Evolutionary conservation across 1,140 invertebrate genomes (phyloP).

Genomic region (Drosophila pallidifrons): DNA sequence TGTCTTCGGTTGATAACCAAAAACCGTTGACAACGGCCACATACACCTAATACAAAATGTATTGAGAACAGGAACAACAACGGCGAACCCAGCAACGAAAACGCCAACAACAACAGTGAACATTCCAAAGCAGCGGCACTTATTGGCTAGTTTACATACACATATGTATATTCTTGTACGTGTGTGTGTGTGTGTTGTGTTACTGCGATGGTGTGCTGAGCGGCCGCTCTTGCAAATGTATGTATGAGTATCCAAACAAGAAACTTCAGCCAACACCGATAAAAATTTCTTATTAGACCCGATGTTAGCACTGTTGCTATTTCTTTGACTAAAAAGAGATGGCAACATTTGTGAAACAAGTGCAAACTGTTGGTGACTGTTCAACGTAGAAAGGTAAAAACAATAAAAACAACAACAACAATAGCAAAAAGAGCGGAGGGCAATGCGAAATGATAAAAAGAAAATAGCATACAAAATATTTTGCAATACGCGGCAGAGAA

Average conservation of each 20-base stretch:
- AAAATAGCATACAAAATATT: conserved; percentile 53
- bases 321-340: conserved; percentile 57
- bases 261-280: conserved; percentile 66
- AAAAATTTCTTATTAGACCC: conserved; percentile 67
- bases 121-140: conserved; percentile 58
- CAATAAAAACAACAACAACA: conserved; percentile 15
- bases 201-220: conserved; percentile 18
- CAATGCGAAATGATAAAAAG: conserved; percentile 45
- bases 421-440: conserved; percentile 32
- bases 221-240: conserved; percentile 7
- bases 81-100: conserved; percentile 14
- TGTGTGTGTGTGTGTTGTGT: conserved; percentile 4
- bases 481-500: conserved; percentile 54
- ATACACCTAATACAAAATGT: conserved; percentile 61
- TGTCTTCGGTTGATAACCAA: conserved; percentile 65
- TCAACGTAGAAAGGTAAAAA: conserved; percentile 66
- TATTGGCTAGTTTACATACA: conserved; percentile 19
- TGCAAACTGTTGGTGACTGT: conserved; percentile 53
- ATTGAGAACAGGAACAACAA: conserved; percentile 65
- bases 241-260: conserved; percentile 65
- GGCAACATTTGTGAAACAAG: conserved; percentile 55
- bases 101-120: conserved; percentile 21
- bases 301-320: conserved; percentile 30
- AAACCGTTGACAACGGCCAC: conserved; percentile 64
- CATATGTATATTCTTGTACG: conserved; percentile 14